Percentiles rank a stretch among this genome's conserved stretches.
phyloP scores from a whole-genome alignment of 2,888 invertebrate species.

The Tiliacea citrago region DNA sequence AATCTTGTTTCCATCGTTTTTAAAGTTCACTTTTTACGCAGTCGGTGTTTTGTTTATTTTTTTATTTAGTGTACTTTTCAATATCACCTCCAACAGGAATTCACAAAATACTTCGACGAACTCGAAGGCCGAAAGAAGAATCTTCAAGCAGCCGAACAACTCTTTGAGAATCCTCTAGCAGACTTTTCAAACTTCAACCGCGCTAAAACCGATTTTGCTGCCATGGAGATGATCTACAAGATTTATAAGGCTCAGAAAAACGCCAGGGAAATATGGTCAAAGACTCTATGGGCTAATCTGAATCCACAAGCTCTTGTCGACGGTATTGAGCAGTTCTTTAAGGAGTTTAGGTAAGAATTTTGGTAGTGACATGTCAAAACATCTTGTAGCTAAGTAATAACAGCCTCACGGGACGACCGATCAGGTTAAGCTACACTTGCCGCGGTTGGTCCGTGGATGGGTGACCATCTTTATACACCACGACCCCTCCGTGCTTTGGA shows the following conservation, averaged over 20 bases:
- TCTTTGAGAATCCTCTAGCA: constrained; percentile 96
- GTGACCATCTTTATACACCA: no score
- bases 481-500: no score
- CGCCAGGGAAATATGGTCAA: constrained; percentile 95
- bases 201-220: constrained; percentile 91
- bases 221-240: constrained; percentile 93
- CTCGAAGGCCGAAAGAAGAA: constrained; percentile 92
- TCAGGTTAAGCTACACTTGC: no score
- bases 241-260: constrained; percentile 95
- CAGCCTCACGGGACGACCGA: no score
- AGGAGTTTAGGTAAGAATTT: constrained; percentile 91
- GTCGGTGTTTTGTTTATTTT: no score
- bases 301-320: constrained; percentile 96
- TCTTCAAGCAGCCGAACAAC: constrained; percentile 93
- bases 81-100: constrained; percentile 86
- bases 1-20: no score
- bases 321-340: constrained; percentile 96
- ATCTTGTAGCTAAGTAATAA: no score
- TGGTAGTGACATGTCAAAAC: not conserved
- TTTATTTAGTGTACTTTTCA: not conserved
- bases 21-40: no score
- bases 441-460: no score
- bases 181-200: constrained; percentile 94
- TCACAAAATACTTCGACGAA: constrained; percentile 91
- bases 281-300: constrained; percentile 96